These are phyloP conservation scores for Tenthredo mesomela DNA, from an alignment of 2,888 invertebrate genomes.

Conservation along the genomic window DNA sequence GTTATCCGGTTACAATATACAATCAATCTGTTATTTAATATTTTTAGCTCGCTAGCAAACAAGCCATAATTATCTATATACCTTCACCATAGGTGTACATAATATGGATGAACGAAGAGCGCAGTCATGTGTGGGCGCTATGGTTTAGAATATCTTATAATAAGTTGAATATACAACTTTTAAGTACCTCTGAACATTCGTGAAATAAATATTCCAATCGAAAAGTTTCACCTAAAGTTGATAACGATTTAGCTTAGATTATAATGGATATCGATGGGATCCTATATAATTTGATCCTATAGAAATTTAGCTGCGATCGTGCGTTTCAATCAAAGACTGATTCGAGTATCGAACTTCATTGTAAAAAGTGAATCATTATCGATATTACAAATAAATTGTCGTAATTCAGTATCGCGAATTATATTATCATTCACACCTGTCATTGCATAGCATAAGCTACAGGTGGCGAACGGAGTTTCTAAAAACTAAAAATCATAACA, in stretches of 20 bases:
- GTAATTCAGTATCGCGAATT: background rate
- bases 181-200: background rate
- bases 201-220: background rate
- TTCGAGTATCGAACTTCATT: background rate
- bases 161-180: background rate
- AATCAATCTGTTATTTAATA: slow-evolving; percentile 38
- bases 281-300: too few species aligned
- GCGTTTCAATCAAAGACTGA: background rate
- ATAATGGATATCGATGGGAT: background rate
- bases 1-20: slow-evolving; percentile 42
- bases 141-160: background rate
- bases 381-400: background rate
- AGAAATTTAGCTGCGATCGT: background rate
- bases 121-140: background rate
- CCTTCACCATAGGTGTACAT: background rate
- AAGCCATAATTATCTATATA: slow-evolving; percentile 14
- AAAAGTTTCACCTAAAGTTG: background rate
- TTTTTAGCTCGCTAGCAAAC: slow-evolving; percentile 13
- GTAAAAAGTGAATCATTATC: background rate
- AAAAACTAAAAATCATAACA: background rate
- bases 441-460: too few species aligned
- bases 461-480: background rate
- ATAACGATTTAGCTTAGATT: background rate
- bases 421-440: background rate
- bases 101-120: background rate